Conservation (phyloP, 64 coral and sea anemone species). For the Stylophora pistillata region DNA sequence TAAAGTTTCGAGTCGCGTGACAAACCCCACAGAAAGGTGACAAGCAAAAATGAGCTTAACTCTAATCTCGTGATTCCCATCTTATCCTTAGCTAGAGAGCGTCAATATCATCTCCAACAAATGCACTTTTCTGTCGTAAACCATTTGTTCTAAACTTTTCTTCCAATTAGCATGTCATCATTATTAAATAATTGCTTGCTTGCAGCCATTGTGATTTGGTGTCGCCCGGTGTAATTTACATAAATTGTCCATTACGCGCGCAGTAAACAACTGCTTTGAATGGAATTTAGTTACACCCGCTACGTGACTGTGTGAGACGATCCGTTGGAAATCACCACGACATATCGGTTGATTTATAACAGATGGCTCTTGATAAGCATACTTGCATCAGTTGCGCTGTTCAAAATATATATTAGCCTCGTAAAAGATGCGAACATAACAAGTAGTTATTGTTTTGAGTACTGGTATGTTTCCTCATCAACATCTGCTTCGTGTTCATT, state of each 20-base stretch:
- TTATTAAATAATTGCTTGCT: background rate
- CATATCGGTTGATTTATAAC: background rate
- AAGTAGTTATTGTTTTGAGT: no score
- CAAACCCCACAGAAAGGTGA: background rate
- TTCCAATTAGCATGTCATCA: background rate
- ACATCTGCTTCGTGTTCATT: no score
- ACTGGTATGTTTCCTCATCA: no score
- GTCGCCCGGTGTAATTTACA: background rate
- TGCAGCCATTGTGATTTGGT: background rate
- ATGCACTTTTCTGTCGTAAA: background rate
- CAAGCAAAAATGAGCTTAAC: background rate
- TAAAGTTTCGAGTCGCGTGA: background rate
- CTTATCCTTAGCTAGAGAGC: background rate
- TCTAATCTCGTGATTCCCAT: background rate
- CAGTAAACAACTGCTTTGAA: background rate
- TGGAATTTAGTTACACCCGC: background rate
- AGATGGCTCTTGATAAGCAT: conserved; percentile 25
- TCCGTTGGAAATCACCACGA: background rate
- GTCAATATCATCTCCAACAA: background rate
- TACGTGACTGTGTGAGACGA: conserved; percentile 29
- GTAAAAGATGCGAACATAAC: no score
- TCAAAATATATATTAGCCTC: background rate
- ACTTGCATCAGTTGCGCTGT: background rate
- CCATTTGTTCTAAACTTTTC: background rate
- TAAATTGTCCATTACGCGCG: background rate